Evolutionary conservation across 2,888 invertebrate genomes (phyloP).

Genomic region (Caradrina kadenii): DNA sequence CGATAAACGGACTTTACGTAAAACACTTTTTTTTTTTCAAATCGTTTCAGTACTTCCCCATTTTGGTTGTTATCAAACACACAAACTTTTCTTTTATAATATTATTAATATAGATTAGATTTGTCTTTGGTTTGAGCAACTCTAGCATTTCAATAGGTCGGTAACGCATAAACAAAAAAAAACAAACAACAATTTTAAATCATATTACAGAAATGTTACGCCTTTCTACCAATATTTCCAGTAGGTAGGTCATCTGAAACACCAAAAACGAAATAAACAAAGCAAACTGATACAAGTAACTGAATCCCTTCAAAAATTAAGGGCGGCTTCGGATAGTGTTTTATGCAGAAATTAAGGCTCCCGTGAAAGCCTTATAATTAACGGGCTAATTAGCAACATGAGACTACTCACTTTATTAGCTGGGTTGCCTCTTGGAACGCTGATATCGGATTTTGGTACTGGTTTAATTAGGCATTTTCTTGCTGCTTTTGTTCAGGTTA

Average conservation of each 20-base stretch:
- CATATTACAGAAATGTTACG: not conserved
- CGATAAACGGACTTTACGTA: too few relatives aligned
- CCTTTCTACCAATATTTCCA: not conserved
- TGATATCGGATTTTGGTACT: conserved; percentile 89
- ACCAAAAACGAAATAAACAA: conserved; percentile 51
- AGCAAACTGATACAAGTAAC: conserved; percentile 77
- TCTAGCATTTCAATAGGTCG: too few relatives aligned
- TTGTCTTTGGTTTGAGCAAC: too few relatives aligned
- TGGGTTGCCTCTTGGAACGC: conserved; percentile 82
- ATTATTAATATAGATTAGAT: too few relatives aligned
- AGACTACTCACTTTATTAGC: conserved; percentile 87
- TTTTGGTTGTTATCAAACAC: too few relatives aligned
- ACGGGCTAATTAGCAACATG: conserved; percentile 89
- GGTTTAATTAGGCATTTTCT: conserved; percentile 87
- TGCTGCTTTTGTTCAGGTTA: conserved; percentile 72
- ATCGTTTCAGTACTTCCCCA: too few relatives aligned
- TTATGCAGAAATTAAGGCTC: conserved; percentile 88
- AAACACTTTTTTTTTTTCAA: too few relatives aligned
- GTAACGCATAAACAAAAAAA: not conserved
- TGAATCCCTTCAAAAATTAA: conserved; percentile 85
- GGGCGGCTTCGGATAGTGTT: conserved; percentile 79
- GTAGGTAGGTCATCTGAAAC: not conserved
- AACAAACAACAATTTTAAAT: not conserved
- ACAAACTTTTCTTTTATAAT: too few relatives aligned
- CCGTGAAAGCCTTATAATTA: conserved; percentile 89